Evolutionary conservation across 53 echinoderm and acorn worm genomes (phyloP).

Genomic region (Echinometra lucunter): DNA sequence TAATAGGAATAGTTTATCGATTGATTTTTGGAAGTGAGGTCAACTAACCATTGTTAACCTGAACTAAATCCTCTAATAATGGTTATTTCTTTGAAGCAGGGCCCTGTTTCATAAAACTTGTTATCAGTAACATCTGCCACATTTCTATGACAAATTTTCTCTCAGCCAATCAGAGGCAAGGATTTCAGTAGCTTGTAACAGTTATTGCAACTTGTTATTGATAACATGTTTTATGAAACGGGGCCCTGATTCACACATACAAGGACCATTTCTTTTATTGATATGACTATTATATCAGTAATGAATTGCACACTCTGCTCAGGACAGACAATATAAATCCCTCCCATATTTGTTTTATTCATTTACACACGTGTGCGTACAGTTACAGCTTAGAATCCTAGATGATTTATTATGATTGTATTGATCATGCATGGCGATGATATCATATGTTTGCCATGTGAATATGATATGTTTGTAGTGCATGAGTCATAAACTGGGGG

Average conservation of each 20-base stretch:
- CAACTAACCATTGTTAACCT: neutral
- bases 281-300: neutral
- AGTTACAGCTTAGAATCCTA: too few relatives aligned
- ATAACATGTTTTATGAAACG: too few relatives aligned
- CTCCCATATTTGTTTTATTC: neutral
- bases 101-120: too few relatives aligned
- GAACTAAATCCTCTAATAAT: neutral
- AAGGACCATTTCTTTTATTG: neutral
- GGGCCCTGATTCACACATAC: neutral
- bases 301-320: neutral
- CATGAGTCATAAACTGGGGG: neutral
- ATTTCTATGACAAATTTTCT: too few relatives aligned
- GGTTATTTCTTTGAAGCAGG: neutral
- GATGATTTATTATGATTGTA: neutral
- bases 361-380: neutral
- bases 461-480: slow-evolving; percentile 19
- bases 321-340: neutral
- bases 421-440: neutral
- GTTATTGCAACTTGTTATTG: too few relatives aligned
- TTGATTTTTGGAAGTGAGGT: too few relatives aligned
- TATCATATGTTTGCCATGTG: slow-evolving; percentile 27
- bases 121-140: too few relatives aligned
- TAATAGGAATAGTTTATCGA: neutral
- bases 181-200: too few relatives aligned
- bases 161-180: too few relatives aligned